Evolutionary conservation across 2,113 vertebrate species (phyloP).

Genomic region (Lontra canadensis): DNA sequence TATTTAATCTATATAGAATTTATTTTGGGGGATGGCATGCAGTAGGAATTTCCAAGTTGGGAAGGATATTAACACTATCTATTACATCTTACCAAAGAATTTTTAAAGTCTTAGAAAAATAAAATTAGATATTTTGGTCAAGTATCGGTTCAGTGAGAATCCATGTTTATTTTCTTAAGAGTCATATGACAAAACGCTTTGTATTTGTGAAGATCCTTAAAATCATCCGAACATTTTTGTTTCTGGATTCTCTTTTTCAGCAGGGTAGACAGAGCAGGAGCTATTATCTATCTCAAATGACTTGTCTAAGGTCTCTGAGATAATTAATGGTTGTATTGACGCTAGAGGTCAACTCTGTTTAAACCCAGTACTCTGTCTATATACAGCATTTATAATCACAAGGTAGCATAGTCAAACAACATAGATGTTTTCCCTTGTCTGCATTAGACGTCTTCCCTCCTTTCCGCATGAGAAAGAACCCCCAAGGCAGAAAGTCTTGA

Average conservation of each 20-base stretch:
- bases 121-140: neutral
- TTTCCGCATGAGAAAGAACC: neutral
- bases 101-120: neutral
- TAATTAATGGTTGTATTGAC: neutral
- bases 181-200: neutral
- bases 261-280: neutral
- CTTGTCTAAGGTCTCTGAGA: conserved; percentile 8
- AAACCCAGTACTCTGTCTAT: neutral
- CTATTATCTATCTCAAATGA: conserved; percentile 15
- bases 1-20: conserved; percentile 8
- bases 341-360: neutral
- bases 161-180: neutral
- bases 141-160: neutral
- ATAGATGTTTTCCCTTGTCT: neutral
- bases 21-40: neutral
- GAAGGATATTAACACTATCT: neutral
- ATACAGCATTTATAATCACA: neutral
- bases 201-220: neutral
- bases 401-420: neutral
- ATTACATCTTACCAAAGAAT: neutral
- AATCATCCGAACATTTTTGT: neutral
- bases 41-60: conserved; percentile 18
- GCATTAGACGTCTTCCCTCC: neutral
- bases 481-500: neutral
- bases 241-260: neutral